A percentile compares a stretch with the other conserved stretches of the same genome.
phyloP scores from a whole-genome alignment of 2,113 vertebrate genomes.

The Ceuthmochares aereus region DNA sequence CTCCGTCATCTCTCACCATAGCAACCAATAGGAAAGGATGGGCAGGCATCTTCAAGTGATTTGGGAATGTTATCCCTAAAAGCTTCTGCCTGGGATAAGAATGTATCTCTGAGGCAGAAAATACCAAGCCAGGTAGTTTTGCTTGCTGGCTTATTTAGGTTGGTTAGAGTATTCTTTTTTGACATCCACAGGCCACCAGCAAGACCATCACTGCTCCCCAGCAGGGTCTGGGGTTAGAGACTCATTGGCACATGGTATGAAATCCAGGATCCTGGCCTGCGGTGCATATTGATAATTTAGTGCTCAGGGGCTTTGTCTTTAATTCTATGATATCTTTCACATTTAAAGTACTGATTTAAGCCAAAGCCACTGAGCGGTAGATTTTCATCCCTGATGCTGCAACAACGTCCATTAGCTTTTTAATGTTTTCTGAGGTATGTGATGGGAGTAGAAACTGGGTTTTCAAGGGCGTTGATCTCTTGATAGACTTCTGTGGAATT shows the following conservation, averaged over 20 bases:
- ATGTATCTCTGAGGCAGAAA: not conserved
- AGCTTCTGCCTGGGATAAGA: not conserved
- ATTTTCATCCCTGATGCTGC: not conserved
- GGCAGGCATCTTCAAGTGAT: not conserved
- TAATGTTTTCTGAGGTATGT: not conserved
- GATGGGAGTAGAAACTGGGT: not conserved
- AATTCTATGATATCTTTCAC: not conserved
- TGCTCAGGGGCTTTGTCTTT: not conserved
- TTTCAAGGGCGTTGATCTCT: not conserved
- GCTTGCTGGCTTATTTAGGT: not conserved
- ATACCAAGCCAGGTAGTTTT: not conserved
- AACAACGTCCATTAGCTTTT: not conserved
- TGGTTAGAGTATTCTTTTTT: not conserved
- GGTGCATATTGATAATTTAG: not conserved
- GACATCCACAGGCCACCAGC: not conserved
- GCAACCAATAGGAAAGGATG: constrained; percentile 53
- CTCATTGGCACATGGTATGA: accelerated
- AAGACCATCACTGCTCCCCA: not conserved
- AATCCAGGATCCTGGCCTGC: not conserved
- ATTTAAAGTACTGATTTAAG: not conserved
- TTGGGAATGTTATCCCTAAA: constrained; percentile 24
- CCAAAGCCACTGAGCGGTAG: not conserved
- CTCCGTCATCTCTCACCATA: constrained; percentile 70
- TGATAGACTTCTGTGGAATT: not conserved
- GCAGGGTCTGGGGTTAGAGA: not conserved